Percentiles rank a stretch among this genome's conserved stretches.
These are phyloP conservation scores for Trichopria drosophilae DNA, from an alignment of 2,888 invertebrate species.

Conservation along the genomic window DNA sequence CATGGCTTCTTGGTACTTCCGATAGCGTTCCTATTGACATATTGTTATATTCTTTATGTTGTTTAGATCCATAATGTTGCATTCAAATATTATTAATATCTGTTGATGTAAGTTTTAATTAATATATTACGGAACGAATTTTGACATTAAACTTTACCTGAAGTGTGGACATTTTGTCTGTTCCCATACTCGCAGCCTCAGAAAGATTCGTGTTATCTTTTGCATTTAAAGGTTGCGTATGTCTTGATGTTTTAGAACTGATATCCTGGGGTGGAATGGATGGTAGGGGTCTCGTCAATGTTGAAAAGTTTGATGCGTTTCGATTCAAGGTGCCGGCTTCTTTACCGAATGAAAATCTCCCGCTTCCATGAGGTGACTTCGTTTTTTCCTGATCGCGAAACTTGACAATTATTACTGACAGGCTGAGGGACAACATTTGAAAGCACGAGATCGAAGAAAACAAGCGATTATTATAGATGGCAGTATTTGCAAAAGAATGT, in stretches of 20 bases:
- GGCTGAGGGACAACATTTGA: neutral
- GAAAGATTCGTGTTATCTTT: constrained; percentile 28
- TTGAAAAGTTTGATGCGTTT: constrained; percentile 29
- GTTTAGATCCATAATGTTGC: too few species aligned
- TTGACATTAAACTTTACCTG: constrained; percentile 43
- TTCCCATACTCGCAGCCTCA: constrained; percentile 36
- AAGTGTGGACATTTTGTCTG: constrained; percentile 56
- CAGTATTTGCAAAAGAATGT: too few species aligned
- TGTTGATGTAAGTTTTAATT: neutral
- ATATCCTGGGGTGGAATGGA: constrained; percentile 33
- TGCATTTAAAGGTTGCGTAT: constrained; percentile 39
- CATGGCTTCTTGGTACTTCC: constrained; percentile 62
- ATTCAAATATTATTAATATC: neutral
- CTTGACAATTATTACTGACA: constrained; percentile 24
- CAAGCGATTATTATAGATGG: too few species aligned
- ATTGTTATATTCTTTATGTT: neutral
- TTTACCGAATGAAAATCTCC: constrained; percentile 47
- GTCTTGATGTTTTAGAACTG: constrained; percentile 36
- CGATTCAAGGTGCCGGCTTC: constrained; percentile 49
- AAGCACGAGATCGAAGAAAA: too few species aligned
- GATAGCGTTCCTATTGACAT: constrained; percentile 50
- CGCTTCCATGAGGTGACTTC: constrained; percentile 46
- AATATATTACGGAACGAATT: neutral
- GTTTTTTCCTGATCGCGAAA: constrained; percentile 51
- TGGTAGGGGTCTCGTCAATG: constrained; percentile 45